Evolutionary conservation across 2,113 vertebrate genomes (phyloP).

Genomic region (Hepsetus odoe): DNA sequence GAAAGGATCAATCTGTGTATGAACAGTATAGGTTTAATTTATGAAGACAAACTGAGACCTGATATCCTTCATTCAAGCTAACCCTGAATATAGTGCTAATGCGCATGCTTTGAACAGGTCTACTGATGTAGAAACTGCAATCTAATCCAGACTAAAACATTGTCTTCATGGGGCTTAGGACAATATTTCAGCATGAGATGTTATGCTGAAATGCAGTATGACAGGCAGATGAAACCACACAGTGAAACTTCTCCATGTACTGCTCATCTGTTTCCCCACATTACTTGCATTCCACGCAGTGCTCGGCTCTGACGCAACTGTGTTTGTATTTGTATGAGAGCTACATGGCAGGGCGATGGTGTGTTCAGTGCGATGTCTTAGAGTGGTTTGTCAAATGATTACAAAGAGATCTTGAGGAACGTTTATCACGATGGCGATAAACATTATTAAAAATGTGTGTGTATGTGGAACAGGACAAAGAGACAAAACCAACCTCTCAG

Average conservation of each 20-base stretch:
- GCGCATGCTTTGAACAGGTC: not conserved
- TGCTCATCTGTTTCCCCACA: conserved; percentile 7
- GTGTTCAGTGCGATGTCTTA: not conserved
- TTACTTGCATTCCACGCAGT: conserved; percentile 53
- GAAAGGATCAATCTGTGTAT: too few relatives aligned
- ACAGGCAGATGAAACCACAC: conserved; percentile 27
- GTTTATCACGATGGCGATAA: too few relatives aligned
- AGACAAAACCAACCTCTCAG: not conserved
- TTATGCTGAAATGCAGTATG: not conserved
- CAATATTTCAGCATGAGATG: not conserved
- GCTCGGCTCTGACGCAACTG: conserved; percentile 1
- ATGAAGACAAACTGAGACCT: too few relatives aligned
- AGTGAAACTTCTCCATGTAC: conserved; percentile 27
- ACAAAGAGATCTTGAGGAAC: too few relatives aligned
- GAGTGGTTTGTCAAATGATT: not conserved
- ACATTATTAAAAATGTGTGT: too few relatives aligned
- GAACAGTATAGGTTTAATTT: too few relatives aligned
- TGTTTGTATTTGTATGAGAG: conserved; percentile 9
- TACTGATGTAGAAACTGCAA: not conserved
- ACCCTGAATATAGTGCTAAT: too few relatives aligned
- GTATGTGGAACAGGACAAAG: not conserved
- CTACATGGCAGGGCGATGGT: not conserved
- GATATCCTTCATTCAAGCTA: too few relatives aligned
- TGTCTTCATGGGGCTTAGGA: not conserved
- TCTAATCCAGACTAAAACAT: not conserved